Evolutionary conservation across 1,140 invertebrate genomes (phyloP), one percentile per base, ranked within the genome.

Genomic region (Mizuhopecten yessoensis): DNA sequence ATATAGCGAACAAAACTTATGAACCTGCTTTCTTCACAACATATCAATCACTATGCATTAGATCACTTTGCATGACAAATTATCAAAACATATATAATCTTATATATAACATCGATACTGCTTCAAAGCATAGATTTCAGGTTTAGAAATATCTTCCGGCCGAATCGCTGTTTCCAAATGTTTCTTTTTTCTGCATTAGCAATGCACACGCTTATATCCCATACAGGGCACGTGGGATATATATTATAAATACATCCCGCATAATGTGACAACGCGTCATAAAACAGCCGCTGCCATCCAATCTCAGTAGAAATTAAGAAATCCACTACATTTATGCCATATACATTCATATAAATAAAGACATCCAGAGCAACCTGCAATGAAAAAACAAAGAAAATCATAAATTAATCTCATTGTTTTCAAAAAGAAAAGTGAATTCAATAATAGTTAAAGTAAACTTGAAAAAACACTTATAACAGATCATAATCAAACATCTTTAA

Each of bases 131-230:
- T 9, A 39, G 13, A 75, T 29, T 75, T 75, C 57, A 23, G n/a
- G 57, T 75, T 75, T 75, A 75, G 57, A 75, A 75, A 75, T 75
- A 75, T 75, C n/a, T 75, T 75, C 57, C 29, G 57, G n/a, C 57
- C 57, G 17, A 75, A 75, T 29, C 11, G n/a, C 57, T 17, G 23
- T n/a, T 75, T 75, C 57, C 23, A 75, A 75, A 75, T 29, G 57
- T 75, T 75, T 29, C n/a, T 29, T 49, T 10, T n/a, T 75, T 75
- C 29, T 29, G n/a, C 57, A 1, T 29, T 75, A 45, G 42, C 42
- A 20, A 45, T 17, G 17, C 42, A 45, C 17, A 75, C 57, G n/a
- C 57, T 29, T 29, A 75, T 75, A 29, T 29, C 57, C 57, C 57
- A 75, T 7, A 17, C 57, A 29, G 57, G 23, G 57, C 17, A 29